Conservation (phyloP, 2,113 vertebrate species). For the Rhodinocichla rosea region DNA sequence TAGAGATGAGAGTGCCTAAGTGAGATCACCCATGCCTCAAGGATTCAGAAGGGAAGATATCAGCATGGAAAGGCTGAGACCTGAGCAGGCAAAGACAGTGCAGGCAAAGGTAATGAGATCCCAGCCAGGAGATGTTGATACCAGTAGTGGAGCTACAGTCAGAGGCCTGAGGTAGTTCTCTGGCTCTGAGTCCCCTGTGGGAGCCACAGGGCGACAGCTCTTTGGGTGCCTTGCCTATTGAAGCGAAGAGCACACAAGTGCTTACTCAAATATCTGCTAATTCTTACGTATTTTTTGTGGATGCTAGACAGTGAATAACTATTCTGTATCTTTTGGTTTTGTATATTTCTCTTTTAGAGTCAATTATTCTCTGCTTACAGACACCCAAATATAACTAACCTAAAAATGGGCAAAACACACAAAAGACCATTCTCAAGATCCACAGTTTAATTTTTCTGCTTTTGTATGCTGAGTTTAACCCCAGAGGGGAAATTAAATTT, state of each 20-base stretch:
- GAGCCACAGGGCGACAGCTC: background rate
- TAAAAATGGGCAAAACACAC: background rate
- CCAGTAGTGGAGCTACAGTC: background rate
- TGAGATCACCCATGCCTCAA: background rate
- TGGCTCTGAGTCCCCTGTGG: background rate
- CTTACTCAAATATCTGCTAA: background rate
- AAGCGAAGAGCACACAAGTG: background rate
- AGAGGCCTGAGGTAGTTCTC: fast-evolving
- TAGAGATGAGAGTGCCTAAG: background rate
- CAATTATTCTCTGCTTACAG: background rate
- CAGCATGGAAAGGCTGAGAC: background rate
- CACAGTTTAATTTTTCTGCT: background rate
- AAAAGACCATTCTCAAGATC: background rate
- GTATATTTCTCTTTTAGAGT: background rate
- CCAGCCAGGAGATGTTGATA: background rate
- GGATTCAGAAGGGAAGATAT: background rate
- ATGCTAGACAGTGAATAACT: background rate
- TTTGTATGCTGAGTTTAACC: background rate
- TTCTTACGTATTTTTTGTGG: background rate
- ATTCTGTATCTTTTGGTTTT: background rate
- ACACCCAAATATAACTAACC: background rate
- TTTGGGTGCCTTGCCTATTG: background rate
- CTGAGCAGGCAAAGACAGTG: background rate
- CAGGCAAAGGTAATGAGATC: background rate
- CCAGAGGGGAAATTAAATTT: background rate